A percentile compares a stretch with the other conserved stretches of the same genome.
These are phyloP conservation scores for Megalurothrips usitatus DNA, from an alignment of 2,888 invertebrate species.

Conservation along the genomic window DNA sequence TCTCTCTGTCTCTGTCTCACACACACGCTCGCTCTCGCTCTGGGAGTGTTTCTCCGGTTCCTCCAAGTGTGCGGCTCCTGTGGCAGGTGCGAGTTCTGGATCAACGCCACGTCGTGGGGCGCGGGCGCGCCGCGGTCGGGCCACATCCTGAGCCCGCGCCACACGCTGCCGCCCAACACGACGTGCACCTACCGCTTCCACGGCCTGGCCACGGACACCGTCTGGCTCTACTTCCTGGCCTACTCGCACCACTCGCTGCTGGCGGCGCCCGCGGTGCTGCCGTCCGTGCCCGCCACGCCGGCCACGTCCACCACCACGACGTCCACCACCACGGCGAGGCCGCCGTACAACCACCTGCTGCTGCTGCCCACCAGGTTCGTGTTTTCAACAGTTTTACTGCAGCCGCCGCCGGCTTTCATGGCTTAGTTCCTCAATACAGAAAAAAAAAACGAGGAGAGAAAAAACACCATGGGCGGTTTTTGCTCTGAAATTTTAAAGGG, in stretches of 20 bases:
- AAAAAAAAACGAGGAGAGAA: too few relatives aligned
- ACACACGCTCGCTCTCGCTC: too few relatives aligned
- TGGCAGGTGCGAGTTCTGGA: slow-evolving; percentile 65
- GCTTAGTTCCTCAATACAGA: too few relatives aligned
- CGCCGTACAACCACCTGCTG: slow-evolving; percentile 39
- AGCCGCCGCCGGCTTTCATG: too few relatives aligned
- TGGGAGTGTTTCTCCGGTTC: too few relatives aligned
- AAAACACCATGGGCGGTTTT: too few relatives aligned
- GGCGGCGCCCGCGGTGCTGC: slow-evolving; percentile 31
- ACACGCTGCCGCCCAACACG: slow-evolving; percentile 79
- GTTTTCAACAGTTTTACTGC: too few relatives aligned
- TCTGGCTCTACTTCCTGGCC: slow-evolving; percentile 84
- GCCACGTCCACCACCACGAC: slow-evolving; percentile 41
- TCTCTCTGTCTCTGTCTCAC: too few relatives aligned
- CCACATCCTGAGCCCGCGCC: slow-evolving; percentile 69
- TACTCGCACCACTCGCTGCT: slow-evolving; percentile 71
- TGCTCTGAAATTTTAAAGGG: too few relatives aligned
- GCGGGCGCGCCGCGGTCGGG: slow-evolving; percentile 49
- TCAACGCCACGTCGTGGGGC: slow-evolving; percentile 54
- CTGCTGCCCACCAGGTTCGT: slow-evolving; percentile 2
- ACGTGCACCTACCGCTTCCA: slow-evolving; percentile 82
- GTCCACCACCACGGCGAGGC: slow-evolving; percentile 41
- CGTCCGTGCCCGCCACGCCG: slow-evolving; percentile 21
- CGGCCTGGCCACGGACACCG: slow-evolving; percentile 70
- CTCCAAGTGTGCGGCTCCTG: neutral